These are phyloP conservation scores for Eupsittula cactorum DNA, from an alignment of 2,113 vertebrate genomes.

Conservation along the genomic window DNA sequence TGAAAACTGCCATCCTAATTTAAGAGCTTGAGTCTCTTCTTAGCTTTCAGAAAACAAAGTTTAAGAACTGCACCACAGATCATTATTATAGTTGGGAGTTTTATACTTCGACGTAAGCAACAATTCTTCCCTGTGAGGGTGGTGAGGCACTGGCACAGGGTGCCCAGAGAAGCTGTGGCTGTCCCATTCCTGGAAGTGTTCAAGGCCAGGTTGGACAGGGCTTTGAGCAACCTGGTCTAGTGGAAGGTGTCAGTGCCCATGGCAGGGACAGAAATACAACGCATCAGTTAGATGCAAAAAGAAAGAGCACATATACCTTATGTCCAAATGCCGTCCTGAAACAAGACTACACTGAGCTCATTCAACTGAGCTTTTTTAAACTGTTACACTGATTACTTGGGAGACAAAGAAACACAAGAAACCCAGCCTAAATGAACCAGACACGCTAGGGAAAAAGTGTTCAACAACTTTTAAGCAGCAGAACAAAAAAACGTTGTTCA, in stretches of 20 bases:
- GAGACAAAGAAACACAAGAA: not conserved
- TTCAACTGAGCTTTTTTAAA: slow-evolving; percentile 3
- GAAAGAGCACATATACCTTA: not conserved
- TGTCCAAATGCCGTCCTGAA: not conserved
- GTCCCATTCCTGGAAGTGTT: not conserved
- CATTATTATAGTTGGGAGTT: not conserved
- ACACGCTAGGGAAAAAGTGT: not conserved
- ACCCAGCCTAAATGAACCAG: not conserved
- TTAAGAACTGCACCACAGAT: not conserved
- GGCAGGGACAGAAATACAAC: not conserved
- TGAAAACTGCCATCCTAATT: not conserved
- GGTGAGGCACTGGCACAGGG: not conserved
- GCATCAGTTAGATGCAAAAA: not conserved
- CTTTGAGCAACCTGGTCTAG: not conserved
- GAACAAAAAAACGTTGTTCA: not conserved
- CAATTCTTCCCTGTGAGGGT: not conserved
- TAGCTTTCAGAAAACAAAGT: not conserved
- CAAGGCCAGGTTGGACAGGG: not conserved
- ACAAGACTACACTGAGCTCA: not conserved
- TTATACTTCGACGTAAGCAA: not conserved
- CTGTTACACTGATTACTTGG: not conserved
- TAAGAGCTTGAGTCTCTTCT: not conserved
- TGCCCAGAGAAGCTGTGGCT: not conserved
- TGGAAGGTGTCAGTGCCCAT: not conserved
- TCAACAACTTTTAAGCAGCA: not conserved